Evolutionary conservation across 1,140 invertebrate species (phyloP).

Genomic region (Cryptotermes secundus): DNA sequence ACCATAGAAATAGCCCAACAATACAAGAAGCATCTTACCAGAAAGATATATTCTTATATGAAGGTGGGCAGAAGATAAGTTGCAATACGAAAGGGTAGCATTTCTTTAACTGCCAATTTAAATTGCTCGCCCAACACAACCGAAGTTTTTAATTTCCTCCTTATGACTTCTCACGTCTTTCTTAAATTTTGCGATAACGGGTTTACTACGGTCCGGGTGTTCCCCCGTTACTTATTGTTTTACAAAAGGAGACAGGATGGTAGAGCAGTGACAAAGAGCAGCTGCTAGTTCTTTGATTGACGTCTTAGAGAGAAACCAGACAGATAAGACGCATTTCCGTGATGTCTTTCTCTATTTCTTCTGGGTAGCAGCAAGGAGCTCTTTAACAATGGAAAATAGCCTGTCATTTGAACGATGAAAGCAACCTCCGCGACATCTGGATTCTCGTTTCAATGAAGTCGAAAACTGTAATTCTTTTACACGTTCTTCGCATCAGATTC

Average conservation of each 20-base stretch:
- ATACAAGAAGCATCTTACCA: neutral
- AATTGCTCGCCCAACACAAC: neutral
- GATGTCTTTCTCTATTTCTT: neutral
- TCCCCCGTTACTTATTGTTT: constrained; percentile 24
- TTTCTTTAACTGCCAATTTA: constrained; percentile 28
- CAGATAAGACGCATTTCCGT: neutral
- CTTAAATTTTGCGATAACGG: constrained; percentile 22
- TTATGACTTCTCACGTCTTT: constrained; percentile 12
- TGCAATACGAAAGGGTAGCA: neutral
- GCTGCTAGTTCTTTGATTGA: neutral
- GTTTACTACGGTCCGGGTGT: neutral
- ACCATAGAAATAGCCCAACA: neutral
- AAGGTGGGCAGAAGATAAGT: neutral
- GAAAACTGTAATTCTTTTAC: neutral
- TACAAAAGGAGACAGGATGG: neutral
- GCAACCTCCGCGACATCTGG: neutral
- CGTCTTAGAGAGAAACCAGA: neutral
- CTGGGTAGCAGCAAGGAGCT: neutral
- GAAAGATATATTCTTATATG: neutral
- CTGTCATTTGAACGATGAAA: neutral
- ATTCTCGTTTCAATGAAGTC: neutral
- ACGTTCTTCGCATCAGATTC: neutral
- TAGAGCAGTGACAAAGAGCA: neutral
- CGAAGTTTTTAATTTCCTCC: constrained; percentile 29
- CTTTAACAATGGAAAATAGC: constrained; percentile 1